Percentiles rank a stretch among this genome's conserved stretches.
Conservation (phyloP, 2,888 invertebrate genomes). For the Biston betularia region DNA sequence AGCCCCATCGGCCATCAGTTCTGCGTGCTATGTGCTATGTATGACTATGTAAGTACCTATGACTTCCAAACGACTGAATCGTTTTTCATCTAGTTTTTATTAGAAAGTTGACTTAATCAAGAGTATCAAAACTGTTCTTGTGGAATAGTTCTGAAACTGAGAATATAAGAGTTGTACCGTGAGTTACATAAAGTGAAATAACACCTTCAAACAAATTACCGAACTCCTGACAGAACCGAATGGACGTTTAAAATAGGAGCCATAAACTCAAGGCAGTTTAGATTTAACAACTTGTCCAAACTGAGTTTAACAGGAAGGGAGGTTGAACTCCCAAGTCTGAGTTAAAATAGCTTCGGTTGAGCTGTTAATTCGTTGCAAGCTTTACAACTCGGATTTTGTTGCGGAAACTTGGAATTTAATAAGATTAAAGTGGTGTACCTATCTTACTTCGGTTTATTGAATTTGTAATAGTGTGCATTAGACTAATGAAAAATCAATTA, state of each 20-base stretch:
- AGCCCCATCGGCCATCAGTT: too few species aligned
- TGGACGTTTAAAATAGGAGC: slow-evolving; percentile 31
- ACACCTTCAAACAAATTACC: slow-evolving; percentile 38
- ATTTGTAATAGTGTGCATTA: not conserved
- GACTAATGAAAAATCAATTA: not conserved
- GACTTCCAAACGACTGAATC: too few species aligned
- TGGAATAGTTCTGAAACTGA: not conserved
- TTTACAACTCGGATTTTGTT: slow-evolving; percentile 23
- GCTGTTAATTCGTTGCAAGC: slow-evolving; percentile 36
- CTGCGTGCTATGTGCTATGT: too few species aligned
- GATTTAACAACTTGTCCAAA: slow-evolving; percentile 37
- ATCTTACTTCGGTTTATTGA: not conserved
- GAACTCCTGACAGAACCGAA: slow-evolving; percentile 27
- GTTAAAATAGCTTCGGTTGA: slow-evolving; percentile 41
- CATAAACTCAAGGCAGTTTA: slow-evolving; percentile 28
- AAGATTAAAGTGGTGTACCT: slow-evolving; percentile 13
- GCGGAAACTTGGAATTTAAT: slow-evolving; percentile 22
- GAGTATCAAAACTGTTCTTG: too few species aligned
- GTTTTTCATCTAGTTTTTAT: too few species aligned
- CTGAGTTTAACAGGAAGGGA: slow-evolving; percentile 35
- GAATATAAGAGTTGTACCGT: not conserved
- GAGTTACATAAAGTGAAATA: slow-evolving; percentile 3
- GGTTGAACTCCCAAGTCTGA: slow-evolving; percentile 38
- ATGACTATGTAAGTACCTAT: too few species aligned
- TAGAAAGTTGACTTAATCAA: too few species aligned